phyloP scores from a whole-genome alignment of 2,113 vertebrate genomes.

The Pycnonotus jocosus region DNA sequence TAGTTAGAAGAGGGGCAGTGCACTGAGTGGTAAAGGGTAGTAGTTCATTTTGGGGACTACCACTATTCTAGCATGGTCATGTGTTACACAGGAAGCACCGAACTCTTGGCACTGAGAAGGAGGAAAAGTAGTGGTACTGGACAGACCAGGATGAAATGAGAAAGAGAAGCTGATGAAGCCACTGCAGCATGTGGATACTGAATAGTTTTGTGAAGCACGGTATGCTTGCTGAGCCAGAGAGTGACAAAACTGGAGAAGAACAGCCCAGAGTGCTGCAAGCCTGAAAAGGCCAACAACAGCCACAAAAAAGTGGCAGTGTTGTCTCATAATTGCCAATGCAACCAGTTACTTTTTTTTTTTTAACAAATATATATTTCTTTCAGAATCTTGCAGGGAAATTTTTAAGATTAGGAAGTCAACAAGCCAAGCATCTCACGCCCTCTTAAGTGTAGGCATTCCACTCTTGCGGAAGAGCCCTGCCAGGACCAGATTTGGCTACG shows the following conservation, averaged over 20 bases:
- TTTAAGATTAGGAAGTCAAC: neutral
- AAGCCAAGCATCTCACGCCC: neutral
- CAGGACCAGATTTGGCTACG: neutral
- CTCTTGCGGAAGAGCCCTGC: neutral
- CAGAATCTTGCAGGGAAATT: neutral
- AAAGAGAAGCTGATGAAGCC: neutral
- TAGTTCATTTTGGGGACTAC: neutral
- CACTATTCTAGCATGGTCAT: neutral
- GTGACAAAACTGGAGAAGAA: neutral
- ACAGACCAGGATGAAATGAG: neutral
- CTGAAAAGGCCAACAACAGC: neutral
- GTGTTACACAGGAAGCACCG: neutral
- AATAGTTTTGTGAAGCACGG: neutral
- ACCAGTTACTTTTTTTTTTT: neutral
- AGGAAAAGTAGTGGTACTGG: neutral
- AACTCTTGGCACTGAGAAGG: neutral
- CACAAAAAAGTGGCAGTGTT: neutral
- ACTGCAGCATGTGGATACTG: neutral
- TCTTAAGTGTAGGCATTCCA: constrained; percentile 9
- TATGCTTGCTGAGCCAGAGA: neutral
- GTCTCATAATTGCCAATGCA: neutral
- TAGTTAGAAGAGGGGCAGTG: neutral
- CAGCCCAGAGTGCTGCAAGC: neutral
- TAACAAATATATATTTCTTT: neutral
- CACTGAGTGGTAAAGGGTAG: neutral